Percentiles rank a stretch among this genome's conserved stretches.
phyloP scores from a whole-genome alignment of 2,113 vertebrate species.

The Macquaria australasica region DNA sequence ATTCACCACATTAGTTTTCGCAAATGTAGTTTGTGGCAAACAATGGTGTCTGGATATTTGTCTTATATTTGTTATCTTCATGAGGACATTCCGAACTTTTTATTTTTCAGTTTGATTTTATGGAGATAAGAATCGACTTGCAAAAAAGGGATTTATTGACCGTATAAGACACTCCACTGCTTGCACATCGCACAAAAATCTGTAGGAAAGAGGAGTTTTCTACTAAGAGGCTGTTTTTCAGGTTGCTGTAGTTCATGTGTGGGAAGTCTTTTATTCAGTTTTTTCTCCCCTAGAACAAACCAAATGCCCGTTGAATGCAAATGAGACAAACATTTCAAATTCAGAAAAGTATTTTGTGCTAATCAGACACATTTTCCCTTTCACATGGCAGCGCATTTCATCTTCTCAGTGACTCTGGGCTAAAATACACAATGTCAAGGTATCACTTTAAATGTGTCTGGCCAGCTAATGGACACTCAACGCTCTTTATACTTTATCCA shows the following conservation, averaged over 20 bases:
- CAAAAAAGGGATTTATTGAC: neutral
- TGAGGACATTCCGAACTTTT: neutral
- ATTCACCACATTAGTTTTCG: neutral
- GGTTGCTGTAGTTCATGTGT: neutral
- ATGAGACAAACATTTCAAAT: conserved; percentile 40
- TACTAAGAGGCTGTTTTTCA: neutral
- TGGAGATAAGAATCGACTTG: neutral
- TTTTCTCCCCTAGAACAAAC: conserved; percentile 31
- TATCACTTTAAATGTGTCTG: conserved; percentile 76
- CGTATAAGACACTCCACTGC: neutral
- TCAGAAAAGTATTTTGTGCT: conserved; percentile 43
- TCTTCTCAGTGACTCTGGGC: conserved; percentile 71
- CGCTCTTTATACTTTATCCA: conserved; percentile 74
- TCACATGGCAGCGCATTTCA: conserved; percentile 60
- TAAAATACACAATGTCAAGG: conserved; percentile 70
- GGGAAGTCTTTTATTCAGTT: conserved; percentile 30
- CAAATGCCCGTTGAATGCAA: conserved; percentile 48
- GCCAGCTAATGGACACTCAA: conserved; percentile 82
- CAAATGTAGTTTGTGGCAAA: neutral
- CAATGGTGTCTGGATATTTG: neutral
- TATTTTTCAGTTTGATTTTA: neutral
- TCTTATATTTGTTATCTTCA: neutral
- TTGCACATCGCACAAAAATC: neutral
- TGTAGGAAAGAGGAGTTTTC: neutral
- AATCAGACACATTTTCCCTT: conserved; percentile 61